These are phyloP conservation scores for Drosophila malerkotliana DNA, from an alignment of 1,140 invertebrate species.

Conservation along the genomic window DNA sequence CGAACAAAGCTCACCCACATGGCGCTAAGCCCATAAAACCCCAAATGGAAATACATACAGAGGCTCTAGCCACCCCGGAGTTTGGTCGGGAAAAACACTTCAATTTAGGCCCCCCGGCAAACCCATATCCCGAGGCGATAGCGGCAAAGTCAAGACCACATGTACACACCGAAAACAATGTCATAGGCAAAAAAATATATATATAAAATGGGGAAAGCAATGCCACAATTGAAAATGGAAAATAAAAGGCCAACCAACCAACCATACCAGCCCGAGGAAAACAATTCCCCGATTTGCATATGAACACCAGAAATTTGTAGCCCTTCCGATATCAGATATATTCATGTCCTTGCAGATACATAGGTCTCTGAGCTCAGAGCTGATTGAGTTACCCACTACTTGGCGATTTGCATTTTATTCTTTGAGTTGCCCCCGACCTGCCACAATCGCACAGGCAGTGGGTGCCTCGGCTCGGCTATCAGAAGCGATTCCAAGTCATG, in stretches of 20 bases:
- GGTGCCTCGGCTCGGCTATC: conserved; percentile 16
- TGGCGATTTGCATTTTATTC: conserved; percentile 14
- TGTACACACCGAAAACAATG: conserved; percentile 17
- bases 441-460: conserved; percentile 3
- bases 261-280: conserved; percentile 8
- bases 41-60: conserved; percentile 35
- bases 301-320: conserved; percentile 40
- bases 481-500: conserved; percentile 22
- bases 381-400: conserved; percentile 10
- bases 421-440: conserved; percentile 10
- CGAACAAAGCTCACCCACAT: conserved; percentile 35
- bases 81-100: conserved; percentile 18
- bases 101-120: conserved; percentile 29
- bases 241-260: conserved; percentile 23
- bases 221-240: conserved; percentile 31
- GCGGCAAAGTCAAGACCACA: conserved; percentile 20
- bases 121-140: conserved; percentile 1
- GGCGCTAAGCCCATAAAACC: conserved; percentile 41
- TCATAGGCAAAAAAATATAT: not conserved
- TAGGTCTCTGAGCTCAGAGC: not conserved
- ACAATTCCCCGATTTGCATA: conserved; percentile 58
- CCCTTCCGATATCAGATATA: conserved; percentile 25
- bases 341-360: conserved; percentile 24
- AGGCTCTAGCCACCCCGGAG: conserved; percentile 1
- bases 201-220: not conserved